Evolutionary conservation across 2,888 invertebrate genomes (phyloP).

Genomic region (Drosophila peninsularis): DNA sequence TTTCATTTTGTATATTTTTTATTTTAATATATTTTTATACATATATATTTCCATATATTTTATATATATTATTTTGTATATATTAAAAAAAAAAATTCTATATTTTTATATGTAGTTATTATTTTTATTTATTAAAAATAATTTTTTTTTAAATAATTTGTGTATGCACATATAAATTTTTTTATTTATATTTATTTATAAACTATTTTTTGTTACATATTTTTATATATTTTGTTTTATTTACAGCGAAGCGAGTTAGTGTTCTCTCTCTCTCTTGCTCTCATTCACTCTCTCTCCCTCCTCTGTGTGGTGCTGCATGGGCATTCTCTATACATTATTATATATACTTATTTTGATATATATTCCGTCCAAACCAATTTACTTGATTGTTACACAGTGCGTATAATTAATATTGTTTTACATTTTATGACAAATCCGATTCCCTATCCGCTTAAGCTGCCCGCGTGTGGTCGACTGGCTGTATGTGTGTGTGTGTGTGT

Average conservation of each 20-base stretch:
- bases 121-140: too few species aligned
- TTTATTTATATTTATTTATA: too few species aligned
- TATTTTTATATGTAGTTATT: too few species aligned
- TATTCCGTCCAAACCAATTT: slow-evolving; percentile 15
- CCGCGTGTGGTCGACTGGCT: neutral
- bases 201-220: too few species aligned
- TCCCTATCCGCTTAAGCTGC: neutral
- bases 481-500: slow-evolving; percentile 5
- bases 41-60: too few species aligned
- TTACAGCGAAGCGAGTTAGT: neutral
- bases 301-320: slow-evolving; percentile 9
- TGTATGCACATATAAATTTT: too few species aligned
- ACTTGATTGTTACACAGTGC: slow-evolving; percentile 52
- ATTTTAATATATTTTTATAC: too few species aligned
- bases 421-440: slow-evolving; percentile 27
- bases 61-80: too few species aligned
- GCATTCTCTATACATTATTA: neutral
- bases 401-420: slow-evolving; percentile 67
- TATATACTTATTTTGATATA: neutral
- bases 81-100: too few species aligned
- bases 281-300: neutral
- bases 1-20: too few species aligned
- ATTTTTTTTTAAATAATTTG: too few species aligned
- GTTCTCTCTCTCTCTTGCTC: neutral
- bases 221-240: neutral